Conservation (phyloP, 2,113 vertebrate genomes). For the Prunella himalayana region DNA sequence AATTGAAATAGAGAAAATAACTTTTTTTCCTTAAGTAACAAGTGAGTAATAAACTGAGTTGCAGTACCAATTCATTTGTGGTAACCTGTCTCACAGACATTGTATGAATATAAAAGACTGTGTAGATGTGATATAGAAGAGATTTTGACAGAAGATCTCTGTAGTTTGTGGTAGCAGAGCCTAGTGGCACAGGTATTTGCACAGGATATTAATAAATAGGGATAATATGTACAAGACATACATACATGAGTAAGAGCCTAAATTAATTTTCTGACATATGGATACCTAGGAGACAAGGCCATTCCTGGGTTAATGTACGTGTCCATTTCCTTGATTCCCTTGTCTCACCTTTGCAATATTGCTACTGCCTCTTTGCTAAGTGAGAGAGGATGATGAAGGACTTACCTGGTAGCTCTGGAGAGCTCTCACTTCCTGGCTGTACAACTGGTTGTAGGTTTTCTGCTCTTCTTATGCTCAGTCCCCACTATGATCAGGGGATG, state of each 20-base stretch:
- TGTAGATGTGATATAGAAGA: neutral
- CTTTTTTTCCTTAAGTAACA: neutral
- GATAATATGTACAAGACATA: neutral
- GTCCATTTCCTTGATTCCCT: neutral
- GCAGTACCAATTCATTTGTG: neutral
- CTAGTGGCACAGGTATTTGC: neutral
- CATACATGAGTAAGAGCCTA: neutral
- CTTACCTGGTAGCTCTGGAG: neutral
- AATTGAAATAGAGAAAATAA: neutral
- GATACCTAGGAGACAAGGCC: neutral
- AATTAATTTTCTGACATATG: neutral
- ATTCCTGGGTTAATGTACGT: neutral
- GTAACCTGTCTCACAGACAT: neutral
- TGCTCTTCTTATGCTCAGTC: neutral
- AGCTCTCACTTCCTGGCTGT: neutral
- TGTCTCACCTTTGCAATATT: neutral
- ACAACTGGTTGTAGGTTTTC: neutral
- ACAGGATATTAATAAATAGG: neutral
- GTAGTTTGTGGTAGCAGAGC: neutral
- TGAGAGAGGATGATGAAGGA: neutral
- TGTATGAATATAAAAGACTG: neutral
- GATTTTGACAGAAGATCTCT: neutral
- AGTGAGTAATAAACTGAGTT: neutral
- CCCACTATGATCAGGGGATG: neutral
- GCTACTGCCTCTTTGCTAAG: neutral